These are phyloP conservation scores for Darwinula stevensoni DNA, from an alignment of 2,888 invertebrate species.

Conservation along the genomic window DNA sequence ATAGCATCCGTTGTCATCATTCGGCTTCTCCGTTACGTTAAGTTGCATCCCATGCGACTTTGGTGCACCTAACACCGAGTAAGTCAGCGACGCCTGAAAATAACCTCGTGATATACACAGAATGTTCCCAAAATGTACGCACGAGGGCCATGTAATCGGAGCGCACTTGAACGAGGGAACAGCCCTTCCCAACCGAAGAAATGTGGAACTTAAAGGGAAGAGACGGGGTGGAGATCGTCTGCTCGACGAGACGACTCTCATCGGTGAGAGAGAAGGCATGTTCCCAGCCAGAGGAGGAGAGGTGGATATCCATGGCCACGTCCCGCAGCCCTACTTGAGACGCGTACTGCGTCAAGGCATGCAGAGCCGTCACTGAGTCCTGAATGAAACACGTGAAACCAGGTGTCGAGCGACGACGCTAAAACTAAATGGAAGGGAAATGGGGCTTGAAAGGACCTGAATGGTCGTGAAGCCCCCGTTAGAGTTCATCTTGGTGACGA, in stretches of 20 bases:
- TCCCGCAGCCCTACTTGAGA: background rate
- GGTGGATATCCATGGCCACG: background rate
- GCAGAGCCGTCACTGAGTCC: background rate
- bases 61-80: background rate
- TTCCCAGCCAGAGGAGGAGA: background rate
- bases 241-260: background rate
- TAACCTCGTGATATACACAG: too few species aligned
- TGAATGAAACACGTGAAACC: too few species aligned
- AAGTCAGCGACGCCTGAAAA: background rate
- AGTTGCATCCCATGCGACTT: too few species aligned
- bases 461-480: slow-evolving; percentile 39
- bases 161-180: background rate
- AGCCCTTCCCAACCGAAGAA: background rate
- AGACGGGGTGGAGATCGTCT: background rate
- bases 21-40: too few species aligned
- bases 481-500: slow-evolving; percentile 33
- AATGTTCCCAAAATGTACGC: too few species aligned
- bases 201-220: background rate
- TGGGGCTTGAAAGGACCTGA: too few species aligned
- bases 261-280: background rate
- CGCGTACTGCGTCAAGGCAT: background rate
- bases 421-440: too few species aligned
- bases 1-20: background rate
- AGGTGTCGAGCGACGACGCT: too few species aligned
- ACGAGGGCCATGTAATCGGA: too few species aligned